These are phyloP conservation scores for Phyllotreta cruciferae DNA, from an alignment of 2,888 invertebrate species.

Conservation along the genomic window DNA sequence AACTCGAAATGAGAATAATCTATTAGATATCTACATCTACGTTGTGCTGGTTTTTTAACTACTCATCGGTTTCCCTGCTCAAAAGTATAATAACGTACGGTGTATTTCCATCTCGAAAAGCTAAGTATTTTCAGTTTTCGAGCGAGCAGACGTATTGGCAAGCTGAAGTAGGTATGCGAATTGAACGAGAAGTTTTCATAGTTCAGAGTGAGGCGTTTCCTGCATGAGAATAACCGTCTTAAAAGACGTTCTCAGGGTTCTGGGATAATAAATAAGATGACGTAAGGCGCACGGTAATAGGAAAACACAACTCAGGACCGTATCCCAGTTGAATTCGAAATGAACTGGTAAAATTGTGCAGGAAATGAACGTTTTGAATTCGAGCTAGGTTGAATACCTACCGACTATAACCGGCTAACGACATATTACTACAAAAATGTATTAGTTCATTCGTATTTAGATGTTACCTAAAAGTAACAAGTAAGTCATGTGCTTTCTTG, in stretches of 20 bases:
- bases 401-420: too few species aligned
- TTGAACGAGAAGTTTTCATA: constrained; percentile 21
- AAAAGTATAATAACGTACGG: constrained; percentile 3
- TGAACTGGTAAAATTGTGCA: constrained; percentile 12
- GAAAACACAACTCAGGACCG: constrained; percentile 30
- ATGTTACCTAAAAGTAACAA: too few species aligned
- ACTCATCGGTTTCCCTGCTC: background rate
- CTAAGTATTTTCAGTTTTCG: constrained; percentile 19
- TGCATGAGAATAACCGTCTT: constrained; percentile 22
- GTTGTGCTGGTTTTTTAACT: constrained; percentile 4
- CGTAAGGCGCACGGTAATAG: constrained; percentile 29
- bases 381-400: background rate
- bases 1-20: background rate
- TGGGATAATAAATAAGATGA: constrained; percentile 31
- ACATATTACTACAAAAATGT: too few species aligned
- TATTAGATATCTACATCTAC: background rate
- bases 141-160: constrained; percentile 20
- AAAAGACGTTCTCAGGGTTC: constrained; percentile 27
- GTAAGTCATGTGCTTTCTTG: too few species aligned
- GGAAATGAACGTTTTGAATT: constrained; percentile 17
- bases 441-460: too few species aligned
- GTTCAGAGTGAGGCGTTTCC: constrained; percentile 18
- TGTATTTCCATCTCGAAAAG: constrained; percentile 18
- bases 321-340: constrained; percentile 21
- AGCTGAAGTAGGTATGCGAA: constrained; percentile 19